Conservation (phyloP, 2,888 invertebrate species). For the Dicranocentrus wangi region DNA sequence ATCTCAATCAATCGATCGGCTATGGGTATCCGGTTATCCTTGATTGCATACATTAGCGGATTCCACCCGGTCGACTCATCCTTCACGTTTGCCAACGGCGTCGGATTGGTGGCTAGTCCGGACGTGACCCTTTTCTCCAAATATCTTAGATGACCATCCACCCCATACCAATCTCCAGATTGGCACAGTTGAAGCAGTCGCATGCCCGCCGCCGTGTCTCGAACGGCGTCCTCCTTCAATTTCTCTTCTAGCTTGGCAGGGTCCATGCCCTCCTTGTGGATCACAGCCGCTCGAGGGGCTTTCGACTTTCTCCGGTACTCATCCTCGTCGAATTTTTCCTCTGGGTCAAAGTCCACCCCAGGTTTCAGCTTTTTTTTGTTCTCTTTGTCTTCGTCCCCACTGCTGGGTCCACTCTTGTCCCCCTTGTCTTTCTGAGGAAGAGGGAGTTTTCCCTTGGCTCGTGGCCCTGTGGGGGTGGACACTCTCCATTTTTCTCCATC, state of each 20-base stretch:
- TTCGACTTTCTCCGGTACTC: slow-evolving; percentile 1
- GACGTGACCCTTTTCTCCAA: slow-evolving; percentile 85
- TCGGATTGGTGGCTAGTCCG: slow-evolving; percentile 80
- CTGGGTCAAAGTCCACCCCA: neutral
- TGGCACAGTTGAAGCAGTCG: slow-evolving; percentile 85
- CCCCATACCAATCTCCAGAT: slow-evolving; percentile 92
- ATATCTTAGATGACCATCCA: slow-evolving; percentile 89
- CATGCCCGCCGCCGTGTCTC: slow-evolving; percentile 80
- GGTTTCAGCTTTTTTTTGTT: slow-evolving; percentile 4
- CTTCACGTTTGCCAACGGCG: slow-evolving; percentile 84
- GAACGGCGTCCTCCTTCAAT: slow-evolving; percentile 45
- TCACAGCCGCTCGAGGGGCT: neutral
- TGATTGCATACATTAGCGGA: slow-evolving; percentile 95
- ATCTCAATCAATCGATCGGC: slow-evolving; percentile 94
- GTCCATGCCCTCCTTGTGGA: slow-evolving; percentile 59
- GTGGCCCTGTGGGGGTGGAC: slow-evolving; percentile 19
- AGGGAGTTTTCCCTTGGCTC: slow-evolving; percentile 6
- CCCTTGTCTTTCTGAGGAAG: slow-evolving; percentile 71
- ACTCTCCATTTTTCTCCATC: slow-evolving; percentile 8
- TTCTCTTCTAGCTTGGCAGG: slow-evolving; percentile 48
- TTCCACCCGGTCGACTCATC: slow-evolving; percentile 94
- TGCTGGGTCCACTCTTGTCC: slow-evolving; percentile 70
- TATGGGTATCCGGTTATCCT: slow-evolving; percentile 93
- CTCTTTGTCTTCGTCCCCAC: slow-evolving; percentile 77
- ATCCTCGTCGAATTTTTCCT: slow-evolving; percentile 9